These are phyloP conservation scores for Paratrypauchen microcephalus DNA, from an alignment of 2,797 vertebrate species.

Conservation along the genomic window DNA sequence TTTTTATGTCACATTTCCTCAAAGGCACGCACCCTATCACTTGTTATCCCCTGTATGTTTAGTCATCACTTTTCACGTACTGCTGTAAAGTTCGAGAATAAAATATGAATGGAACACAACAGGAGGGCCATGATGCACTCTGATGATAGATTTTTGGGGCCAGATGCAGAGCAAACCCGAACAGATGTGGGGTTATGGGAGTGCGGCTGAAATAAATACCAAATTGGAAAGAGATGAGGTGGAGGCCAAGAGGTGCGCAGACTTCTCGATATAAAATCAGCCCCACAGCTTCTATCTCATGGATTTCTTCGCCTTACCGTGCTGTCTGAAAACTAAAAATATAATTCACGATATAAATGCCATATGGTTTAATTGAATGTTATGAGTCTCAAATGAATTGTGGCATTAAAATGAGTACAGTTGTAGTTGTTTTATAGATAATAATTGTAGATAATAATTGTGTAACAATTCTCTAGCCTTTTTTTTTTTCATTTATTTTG, in stretches of 20 bases:
- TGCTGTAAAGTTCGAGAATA: slow-evolving; percentile 29
- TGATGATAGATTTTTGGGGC: slow-evolving; percentile 61
- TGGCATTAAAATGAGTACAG: background rate
- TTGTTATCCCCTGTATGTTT: slow-evolving; percentile 24
- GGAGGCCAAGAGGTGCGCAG: slow-evolving; percentile 31
- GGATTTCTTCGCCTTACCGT: slow-evolving; percentile 31
- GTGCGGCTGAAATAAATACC: slow-evolving; percentile 49
- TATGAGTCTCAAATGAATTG: background rate
- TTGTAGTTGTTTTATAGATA: background rate
- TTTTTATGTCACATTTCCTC: slow-evolving; percentile 16
- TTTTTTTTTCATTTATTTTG: too few relatives aligned
- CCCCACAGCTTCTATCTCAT: slow-evolving; percentile 36
- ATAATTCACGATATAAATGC: background rate
- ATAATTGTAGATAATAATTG: too few relatives aligned
- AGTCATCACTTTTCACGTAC: slow-evolving; percentile 33
- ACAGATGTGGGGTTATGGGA: slow-evolving; percentile 39
- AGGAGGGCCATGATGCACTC: slow-evolving; percentile 30
- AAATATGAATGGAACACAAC: slow-evolving; percentile 29
- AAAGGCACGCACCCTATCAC: slow-evolving; percentile 11
- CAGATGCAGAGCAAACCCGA: slow-evolving; percentile 47
- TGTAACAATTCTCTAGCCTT: too few relatives aligned
- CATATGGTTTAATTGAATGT: background rate
- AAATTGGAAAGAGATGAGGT: slow-evolving; percentile 36
- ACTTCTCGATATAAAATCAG: slow-evolving; percentile 45
- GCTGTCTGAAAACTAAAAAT: slow-evolving; percentile 5